Base-by-base conservation (phyloP, 2,797 vertebrate genomes). In the Chelidonichthys spinosus region DNA sequence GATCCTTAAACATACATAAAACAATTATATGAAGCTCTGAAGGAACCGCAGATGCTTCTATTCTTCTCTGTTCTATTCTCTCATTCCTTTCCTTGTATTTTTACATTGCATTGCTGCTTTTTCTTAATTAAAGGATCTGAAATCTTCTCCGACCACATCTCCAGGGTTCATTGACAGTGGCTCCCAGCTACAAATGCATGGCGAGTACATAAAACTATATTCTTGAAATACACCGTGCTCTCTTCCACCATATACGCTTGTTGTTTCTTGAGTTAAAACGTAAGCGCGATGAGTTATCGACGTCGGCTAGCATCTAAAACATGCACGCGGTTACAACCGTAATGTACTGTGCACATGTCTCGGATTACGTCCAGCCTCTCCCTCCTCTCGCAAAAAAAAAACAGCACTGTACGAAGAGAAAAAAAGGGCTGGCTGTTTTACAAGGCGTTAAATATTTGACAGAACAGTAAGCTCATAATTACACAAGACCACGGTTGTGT, bases 401-500 rank as follows among this genome's bases (percentile, higher is more conserved):
- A 59, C 60, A 60, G 60, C 87, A 80, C 72, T 85, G 78, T 86
- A 85, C 80, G 87, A 89, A 88, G 52, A 73, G 25, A 25, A 25
- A 25, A 25, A 25, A 25, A 25, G 25, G 25, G 74, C 85, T 74
- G 62, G 63, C 88, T 93, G 86, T 89, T 94, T 95, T 93, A 94
- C 90, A 89, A 87, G 90, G 81, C 89, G 90, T 91, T 93, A 89
- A 90, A 92, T 89, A 87, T 92, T 85, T 93, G 90, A 90, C 90
- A 87, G 89, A 94, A 93, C 90, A 89, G 86, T 85, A 87, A 69
- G 87, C 82, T 92, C 84, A 89, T 93, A 92, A 91, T 90, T 88
- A 85, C 82, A 87, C 83, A 68, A 86, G 85, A 81, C 82, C 88
- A 76, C 67, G 82, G 84, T 81, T 81, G 82, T 85, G 83, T 91